Conservation (phyloP, 2,797 vertebrate species). For the Sandelia bainsii region DNA sequence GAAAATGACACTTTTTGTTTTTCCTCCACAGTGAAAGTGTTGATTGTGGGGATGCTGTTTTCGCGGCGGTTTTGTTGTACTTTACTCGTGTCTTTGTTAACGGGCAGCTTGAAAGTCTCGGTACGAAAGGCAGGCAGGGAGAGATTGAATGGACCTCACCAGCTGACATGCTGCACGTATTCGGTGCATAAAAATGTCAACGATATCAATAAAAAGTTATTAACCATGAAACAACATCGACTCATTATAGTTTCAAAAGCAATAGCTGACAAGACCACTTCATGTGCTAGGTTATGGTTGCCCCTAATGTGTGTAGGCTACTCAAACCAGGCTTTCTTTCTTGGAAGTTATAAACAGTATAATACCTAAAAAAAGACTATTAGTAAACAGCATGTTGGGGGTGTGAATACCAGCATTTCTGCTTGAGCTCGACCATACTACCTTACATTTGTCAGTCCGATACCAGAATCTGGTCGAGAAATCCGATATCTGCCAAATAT, state of each 20-base stretch:
- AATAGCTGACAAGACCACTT: not conserved
- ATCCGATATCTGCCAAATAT: not conserved
- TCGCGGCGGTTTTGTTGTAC: not conserved
- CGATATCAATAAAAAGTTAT: not conserved
- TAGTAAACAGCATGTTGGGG: not conserved
- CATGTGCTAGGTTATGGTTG: not conserved
- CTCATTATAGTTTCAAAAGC: not conserved
- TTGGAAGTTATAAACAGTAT: conserved; percentile 8
- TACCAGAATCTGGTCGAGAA: not conserved
- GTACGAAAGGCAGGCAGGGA: conserved; percentile 20
- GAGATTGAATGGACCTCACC: conserved; percentile 75
- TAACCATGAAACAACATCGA: too few species aligned
- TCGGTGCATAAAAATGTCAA: conserved; percentile 1
- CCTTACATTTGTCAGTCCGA: not conserved
- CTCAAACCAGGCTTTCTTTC: not conserved
- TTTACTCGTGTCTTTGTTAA: conserved; percentile 61
- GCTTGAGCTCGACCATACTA: not conserved
- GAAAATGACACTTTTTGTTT: conserved; percentile 55
- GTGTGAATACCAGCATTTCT: not conserved
- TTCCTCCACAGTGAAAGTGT: not conserved
- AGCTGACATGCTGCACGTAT: conserved; percentile 28
- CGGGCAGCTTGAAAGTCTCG: conserved; percentile 53
- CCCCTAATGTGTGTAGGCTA: not conserved
- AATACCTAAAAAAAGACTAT: not conserved
- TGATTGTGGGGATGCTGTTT: conserved; percentile 8